Conservation (phyloP, 2,797 vertebrate species). For the Cynopterus sphinx region DNA sequence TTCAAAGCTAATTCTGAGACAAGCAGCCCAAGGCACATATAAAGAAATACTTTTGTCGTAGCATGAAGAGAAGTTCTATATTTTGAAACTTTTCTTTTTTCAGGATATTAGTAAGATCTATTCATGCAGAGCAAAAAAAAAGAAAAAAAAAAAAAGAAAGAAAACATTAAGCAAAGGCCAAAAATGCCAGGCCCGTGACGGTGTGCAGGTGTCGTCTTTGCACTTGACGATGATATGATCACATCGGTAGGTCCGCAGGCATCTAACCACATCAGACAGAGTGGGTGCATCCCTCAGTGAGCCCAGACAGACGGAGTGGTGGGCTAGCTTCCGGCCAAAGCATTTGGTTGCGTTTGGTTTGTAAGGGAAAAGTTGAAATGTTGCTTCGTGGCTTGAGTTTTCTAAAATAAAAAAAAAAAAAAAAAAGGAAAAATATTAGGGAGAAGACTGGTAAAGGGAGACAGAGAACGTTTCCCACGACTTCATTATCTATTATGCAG, state of each 20-base stretch:
- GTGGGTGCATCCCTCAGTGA: neutral
- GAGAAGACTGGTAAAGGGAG: neutral
- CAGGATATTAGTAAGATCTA: constrained; percentile 14
- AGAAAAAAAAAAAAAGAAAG: neutral
- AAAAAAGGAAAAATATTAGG: constrained; percentile 36
- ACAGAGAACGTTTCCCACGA: neutral
- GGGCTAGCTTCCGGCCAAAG: neutral
- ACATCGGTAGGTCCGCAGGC: neutral
- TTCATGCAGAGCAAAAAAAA: constrained; percentile 40
- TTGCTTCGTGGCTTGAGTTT: constrained; percentile 60
- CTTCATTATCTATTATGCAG: neutral
- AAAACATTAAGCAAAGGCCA: constrained; percentile 38
- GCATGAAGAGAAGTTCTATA: constrained; percentile 44
- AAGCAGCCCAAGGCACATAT: constrained; percentile 32
- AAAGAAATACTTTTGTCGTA: constrained; percentile 50
- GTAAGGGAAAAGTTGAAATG: neutral
- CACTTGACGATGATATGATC: no score
- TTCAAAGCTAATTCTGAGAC: constrained; percentile 65
- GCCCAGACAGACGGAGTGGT: neutral
- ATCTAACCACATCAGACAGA: neutral
- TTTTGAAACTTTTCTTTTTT: neutral
- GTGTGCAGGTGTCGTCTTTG: neutral
- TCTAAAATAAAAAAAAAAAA: constrained; percentile 72
- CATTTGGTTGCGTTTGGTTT: neutral
- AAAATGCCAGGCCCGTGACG: constrained; percentile 73